Base-by-base conservation (phyloP, 2,113 vertebrate genomes). In the Forbesichthys papilliferus region DNA sequence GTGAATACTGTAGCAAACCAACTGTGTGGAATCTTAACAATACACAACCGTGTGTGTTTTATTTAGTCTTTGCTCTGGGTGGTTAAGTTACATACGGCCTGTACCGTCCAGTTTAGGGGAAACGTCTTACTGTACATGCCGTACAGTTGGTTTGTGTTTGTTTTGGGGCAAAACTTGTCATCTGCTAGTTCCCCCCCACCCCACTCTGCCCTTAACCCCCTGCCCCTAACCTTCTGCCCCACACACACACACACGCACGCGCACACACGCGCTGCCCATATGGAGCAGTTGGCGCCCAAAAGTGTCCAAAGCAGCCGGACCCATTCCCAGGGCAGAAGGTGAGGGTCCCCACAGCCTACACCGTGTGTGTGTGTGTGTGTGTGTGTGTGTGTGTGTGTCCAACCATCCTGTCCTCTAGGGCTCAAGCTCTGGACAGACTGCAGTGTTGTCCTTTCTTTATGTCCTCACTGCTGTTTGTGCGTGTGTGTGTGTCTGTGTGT, bases 311-410 rank as follows among this genome's bases (percentile, higher is more conserved):
- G 90, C 92, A 92, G 92, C 89, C 90, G 90, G 89, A 89, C 85
- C 80, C 81, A 81, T 91, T 92, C 92, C 90, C 92, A 93, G 89
- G 91, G 90, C 91, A 91, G 91, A 91, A 91, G 92, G 91, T 91
- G 87, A 91, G 86, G 86, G 84, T 89, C 87, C 85, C 85, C 62
- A 67, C 82, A 65, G 89, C 74, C 86, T 72, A 79, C 76, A 61
- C 61, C 12, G 47, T 55, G 68, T 63, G 64, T 70, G 60, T 72
- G 34, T 74, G 60, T 61, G 77, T 57, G 59, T 67, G 69, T 58
- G 14, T 70, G n/a, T n/a, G 34, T 74, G 60, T 61, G 57, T 71
- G 72, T 77, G 69, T 69, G 51, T 71, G 65, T 79, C 42, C 46
- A 48, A 78, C 75, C 78, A 68, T 70, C 14, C 75, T 68, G 80